Conservation (phyloP, 2,113 vertebrate species). For the Oreochromis spilurus region DNA sequence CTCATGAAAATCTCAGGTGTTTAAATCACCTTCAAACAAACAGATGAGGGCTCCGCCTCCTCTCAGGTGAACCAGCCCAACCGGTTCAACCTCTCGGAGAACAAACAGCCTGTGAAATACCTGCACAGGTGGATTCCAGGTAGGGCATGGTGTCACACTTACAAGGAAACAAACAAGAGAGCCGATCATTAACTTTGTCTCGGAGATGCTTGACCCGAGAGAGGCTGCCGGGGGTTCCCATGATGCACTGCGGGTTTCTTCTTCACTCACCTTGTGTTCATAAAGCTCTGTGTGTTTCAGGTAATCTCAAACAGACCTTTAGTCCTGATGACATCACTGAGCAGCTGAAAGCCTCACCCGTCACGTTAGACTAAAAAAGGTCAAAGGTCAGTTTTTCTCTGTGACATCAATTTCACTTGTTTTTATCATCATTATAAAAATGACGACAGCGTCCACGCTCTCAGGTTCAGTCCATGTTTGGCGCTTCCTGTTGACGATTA, state of each 20-base stretch:
- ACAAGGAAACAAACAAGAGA: neutral
- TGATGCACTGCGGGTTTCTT: neutral
- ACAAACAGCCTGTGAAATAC: neutral
- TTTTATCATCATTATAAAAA: neutral
- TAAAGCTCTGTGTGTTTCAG: neutral
- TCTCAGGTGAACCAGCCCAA: neutral
- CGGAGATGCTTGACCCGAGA: fast-evolving
- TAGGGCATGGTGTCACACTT: neutral
- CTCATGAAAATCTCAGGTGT: neutral
- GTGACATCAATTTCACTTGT: no score
- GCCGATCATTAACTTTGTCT: neutral
- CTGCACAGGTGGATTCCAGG: neutral
- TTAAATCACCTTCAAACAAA: neutral
- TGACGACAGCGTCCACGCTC: neutral
- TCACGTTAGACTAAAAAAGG: neutral
- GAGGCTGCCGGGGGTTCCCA: neutral
- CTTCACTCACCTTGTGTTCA: neutral
- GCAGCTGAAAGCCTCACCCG: neutral
- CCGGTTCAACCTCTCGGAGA: neutral
- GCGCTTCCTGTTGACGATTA: neutral
- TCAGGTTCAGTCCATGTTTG: neutral
- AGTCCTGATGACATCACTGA: neutral
- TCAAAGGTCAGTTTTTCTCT: no score
- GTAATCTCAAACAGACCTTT: neutral
- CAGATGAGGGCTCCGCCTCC: neutral